phyloP scores from a whole-genome alignment of 2,888 invertebrate genomes.

The Cinara cedri region DNA sequence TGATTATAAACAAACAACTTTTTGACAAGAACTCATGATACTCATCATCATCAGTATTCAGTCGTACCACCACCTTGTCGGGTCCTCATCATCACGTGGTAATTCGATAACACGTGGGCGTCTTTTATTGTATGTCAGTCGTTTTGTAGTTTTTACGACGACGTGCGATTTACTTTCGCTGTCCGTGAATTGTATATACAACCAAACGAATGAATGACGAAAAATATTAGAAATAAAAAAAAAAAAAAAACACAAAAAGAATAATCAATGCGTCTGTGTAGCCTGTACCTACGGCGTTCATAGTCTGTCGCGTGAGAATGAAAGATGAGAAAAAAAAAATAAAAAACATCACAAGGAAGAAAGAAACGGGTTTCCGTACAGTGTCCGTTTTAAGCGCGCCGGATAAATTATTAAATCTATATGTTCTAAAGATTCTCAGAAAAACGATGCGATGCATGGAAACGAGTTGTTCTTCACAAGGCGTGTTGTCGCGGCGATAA shows the following conservation, averaged over 20 bases:
- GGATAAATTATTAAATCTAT: constrained; percentile 53
- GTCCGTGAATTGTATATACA: background rate
- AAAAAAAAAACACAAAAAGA: constrained; percentile 1
- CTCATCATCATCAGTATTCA: too few relatives aligned
- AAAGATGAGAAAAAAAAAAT: background rate
- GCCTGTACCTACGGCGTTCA: too few relatives aligned
- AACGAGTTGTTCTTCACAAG: constrained; percentile 56
- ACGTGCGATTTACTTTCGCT: constrained; percentile 42
- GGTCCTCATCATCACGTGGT: too few relatives aligned
- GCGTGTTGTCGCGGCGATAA: constrained; percentile 50
- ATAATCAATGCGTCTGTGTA: constrained; percentile 6
- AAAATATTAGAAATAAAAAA: too few relatives aligned
- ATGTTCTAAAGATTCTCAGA: constrained; percentile 47
- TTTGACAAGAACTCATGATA: too few relatives aligned
- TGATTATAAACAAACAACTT: too few relatives aligned
- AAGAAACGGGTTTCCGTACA: constrained; percentile 48
- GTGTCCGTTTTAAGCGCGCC: constrained; percentile 47
- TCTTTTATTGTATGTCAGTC: background rate
- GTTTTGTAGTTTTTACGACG: background rate
- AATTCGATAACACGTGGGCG: too few relatives aligned
- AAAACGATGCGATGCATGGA: constrained; percentile 38
- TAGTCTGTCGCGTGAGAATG: background rate
- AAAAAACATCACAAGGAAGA: constrained; percentile 14
- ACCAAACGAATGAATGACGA: constrained; percentile 2
- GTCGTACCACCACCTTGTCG: too few relatives aligned